phyloP scores from a whole-genome alignment of 1,140 invertebrate genomes.

The Chrysoperla carnea region DNA sequence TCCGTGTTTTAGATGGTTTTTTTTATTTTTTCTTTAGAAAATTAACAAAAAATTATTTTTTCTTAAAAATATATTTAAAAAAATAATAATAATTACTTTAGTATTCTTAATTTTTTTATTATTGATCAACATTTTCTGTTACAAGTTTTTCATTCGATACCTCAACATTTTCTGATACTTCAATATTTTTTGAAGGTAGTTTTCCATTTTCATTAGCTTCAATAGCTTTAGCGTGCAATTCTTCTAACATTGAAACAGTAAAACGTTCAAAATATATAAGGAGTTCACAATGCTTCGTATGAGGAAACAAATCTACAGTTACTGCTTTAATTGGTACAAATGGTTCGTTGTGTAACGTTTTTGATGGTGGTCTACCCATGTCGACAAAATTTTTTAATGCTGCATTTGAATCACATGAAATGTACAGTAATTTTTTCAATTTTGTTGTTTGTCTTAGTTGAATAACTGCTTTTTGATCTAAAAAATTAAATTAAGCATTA shows the following conservation, averaged over 20 bases:
- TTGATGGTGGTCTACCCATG: slow-evolving; percentile 58
- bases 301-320: slow-evolving; percentile 88
- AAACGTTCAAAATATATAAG: slow-evolving; percentile 62
- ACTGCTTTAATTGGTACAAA: slow-evolving; percentile 65
- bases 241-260: slow-evolving; percentile 12
- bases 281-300: slow-evolving; percentile 79
- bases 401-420: slow-evolving; percentile 76
- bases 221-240: neutral
- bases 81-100: too few species aligned
- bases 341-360: slow-evolving; percentile 62
- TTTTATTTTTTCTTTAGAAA: too few species aligned
- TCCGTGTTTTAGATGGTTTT: too few species aligned
- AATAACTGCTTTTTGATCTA: slow-evolving; percentile 63
- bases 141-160: too few species aligned
- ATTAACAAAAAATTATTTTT: too few species aligned
- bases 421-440: slow-evolving; percentile 69
- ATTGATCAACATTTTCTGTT: too few species aligned
- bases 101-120: too few species aligned
- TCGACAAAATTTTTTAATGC: slow-evolving; percentile 85
- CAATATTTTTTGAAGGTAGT: too few species aligned
- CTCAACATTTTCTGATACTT: too few species aligned
- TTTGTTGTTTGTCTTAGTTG: slow-evolving; percentile 54
- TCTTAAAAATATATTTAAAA: too few species aligned
- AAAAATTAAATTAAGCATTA: slow-evolving; percentile 13
- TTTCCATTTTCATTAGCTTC: too few species aligned